Base-by-base conservation (phyloP, 2,797 vertebrate genomes). In the Coendou prehensilis region DNA sequence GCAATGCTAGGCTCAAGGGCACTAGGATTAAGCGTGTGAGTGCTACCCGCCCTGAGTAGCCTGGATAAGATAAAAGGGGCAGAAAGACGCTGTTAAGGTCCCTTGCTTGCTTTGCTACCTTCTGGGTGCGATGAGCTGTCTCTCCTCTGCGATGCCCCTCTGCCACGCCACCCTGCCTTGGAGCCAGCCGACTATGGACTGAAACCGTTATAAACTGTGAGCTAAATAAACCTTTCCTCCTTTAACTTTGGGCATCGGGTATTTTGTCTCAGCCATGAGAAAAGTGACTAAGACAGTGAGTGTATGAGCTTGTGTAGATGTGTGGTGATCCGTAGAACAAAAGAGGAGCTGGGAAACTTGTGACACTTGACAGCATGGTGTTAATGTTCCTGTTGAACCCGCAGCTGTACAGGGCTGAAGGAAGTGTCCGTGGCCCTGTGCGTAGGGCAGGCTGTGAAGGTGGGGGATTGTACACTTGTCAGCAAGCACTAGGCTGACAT, bases 271-370 rank as follows among this genome's bases (percentile, higher is more conserved):
- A 20, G 20, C 56, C 5, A 57, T 57, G 56, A 57, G 56, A 57
- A 57, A 7, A 57, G 56, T 57, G 7, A 56, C 56, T 64, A 64
- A 33, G 63, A 33, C 30, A 33, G 63, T 30, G 33, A 69, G 47
- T 23, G 2, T 18, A 0, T 7, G 63, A 75, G 64, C 97, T n/a
- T 90, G 93, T 95, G 57, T n/a, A 26, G 90, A 89, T 87, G 22
- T n/a, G 91, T 4, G 50, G 83, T 73, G 37, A 64, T 80, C 78
- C 67, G 73, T 5, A 41, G 88, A 87, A 96, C 96, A 97, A 91
- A 90, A 56, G 81, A 67, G n/a, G 79, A 86, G 33, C 69, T 0
- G 7, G 85, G 67, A 45, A 73, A 79, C 64, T 79, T 14, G 59
- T 86, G 89, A 89, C 81, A 73, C 61, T 63, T 1, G 0, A n/a